Percentiles rank a stretch among this genome's conserved stretches.
Evolutionary conservation across 2,888 invertebrate species (phyloP).

Genomic region (Stenoptilia bipunctidactyla): DNA sequence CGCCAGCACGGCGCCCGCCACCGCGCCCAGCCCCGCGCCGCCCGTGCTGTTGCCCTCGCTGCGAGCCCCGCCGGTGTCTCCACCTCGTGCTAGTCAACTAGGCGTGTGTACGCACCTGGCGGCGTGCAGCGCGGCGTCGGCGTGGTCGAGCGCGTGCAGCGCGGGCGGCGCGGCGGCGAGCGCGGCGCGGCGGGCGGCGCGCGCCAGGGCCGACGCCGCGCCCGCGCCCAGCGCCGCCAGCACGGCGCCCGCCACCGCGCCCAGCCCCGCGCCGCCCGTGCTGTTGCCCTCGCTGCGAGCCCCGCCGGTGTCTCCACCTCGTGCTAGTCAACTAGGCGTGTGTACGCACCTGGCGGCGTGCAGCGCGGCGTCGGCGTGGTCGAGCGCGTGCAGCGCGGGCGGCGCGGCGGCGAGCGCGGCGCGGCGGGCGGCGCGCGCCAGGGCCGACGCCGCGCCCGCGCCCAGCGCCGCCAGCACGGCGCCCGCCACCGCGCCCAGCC

Average conservation of each 20-base stretch:
- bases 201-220: slow-evolving; percentile 3
- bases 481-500: slow-evolving; percentile 86
- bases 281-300: slow-evolving; percentile 24
- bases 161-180: slow-evolving; percentile 75
- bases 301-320: too few species aligned
- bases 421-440: slow-evolving; percentile 64
- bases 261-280: slow-evolving; percentile 76
- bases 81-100: too few species aligned
- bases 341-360: slow-evolving; percentile 84
- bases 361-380: slow-evolving; percentile 54
- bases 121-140: slow-evolving; percentile 74
- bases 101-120: too few species aligned
- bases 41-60: too few species aligned
- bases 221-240: too few species aligned
- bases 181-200: slow-evolving; percentile 24
- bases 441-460: not conserved
- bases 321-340: too few species aligned
- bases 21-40: slow-evolving; percentile 80
- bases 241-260: slow-evolving; percentile 88
- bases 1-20: too few species aligned
- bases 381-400: slow-evolving; percentile 75
- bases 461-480: too few species aligned
- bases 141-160: slow-evolving; percentile 51
- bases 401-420: slow-evolving; percentile 59
- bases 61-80: slow-evolving; percentile 28